Base-by-base conservation (phyloP, 1,140 invertebrate genomes). In the Vanessa tameamea region DNA sequence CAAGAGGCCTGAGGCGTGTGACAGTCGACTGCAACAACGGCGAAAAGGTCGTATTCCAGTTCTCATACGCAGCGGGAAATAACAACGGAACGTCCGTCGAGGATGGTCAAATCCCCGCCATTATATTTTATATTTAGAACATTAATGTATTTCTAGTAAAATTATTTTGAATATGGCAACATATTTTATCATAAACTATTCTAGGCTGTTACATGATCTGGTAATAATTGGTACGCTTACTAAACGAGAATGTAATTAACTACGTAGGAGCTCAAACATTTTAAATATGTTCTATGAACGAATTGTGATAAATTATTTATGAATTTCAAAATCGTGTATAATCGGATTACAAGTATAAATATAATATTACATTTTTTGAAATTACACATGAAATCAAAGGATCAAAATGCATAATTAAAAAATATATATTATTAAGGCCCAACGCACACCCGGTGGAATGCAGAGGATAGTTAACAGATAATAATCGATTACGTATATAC, bases 11-110 rank as follows among this genome's bases (percentile, higher is more conserved):
- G 15, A 93, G 96, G 47, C 96, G 96, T 74, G 96, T 98, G 0
- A 94, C 94, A 0, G 95, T 97, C 2, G 96, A 97, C 85, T 96
- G 95, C 81, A 95, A 95, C 73, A 94, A 95, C 53, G 95, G 95
- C 75, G 95, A 95, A 47, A 96, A 95, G 85, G 95, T 98, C 3
- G 96, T 95, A 12, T 98, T 98, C 87, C 95, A 97, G 86, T 98
- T 98, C 89, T 96, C 95, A 1, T 97, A 96, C 85, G 96, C 96
- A 14, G 95, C 96, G 20, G 97, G 97, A 23, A 97, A 97, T 86
- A 98, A 98, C 87, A 98, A 98, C 89, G 97, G 97, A 13, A 98
- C 97, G 1, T 97, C 96, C 4, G 96, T 98, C 1, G 97, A 98
- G 85, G 97, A 97, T 90, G 97, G 97, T 72, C 97, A 98, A 91